Percentiles rank a stretch among this genome's conserved stretches.
These are phyloP conservation scores for Ceratotherium simum DNA, from an alignment of 2,113 vertebrate species.

Conservation along the genomic window DNA sequence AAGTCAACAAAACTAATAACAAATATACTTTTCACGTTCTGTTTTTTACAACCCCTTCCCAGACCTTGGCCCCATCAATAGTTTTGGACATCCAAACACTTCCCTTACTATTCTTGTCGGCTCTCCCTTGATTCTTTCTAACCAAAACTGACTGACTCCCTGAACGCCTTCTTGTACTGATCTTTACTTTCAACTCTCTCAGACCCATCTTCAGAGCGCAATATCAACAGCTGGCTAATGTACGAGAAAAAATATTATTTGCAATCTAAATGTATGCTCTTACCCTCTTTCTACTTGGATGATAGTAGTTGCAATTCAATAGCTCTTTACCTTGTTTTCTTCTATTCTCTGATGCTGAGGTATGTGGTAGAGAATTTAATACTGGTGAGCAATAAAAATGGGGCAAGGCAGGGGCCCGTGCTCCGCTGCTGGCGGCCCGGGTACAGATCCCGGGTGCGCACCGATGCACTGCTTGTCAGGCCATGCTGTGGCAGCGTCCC, in stretches of 20 bases:
- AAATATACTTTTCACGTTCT: not conserved
- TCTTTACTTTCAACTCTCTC: not conserved
- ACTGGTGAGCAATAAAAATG: not conserved
- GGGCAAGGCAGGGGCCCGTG: too few species aligned
- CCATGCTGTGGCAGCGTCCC: too few species aligned
- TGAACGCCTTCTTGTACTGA: not conserved
- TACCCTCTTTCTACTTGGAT: not conserved
- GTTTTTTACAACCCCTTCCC: not conserved
- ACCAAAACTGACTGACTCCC: not conserved
- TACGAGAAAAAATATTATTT: not conserved
- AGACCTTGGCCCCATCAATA: not conserved
- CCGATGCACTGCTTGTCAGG: too few species aligned
- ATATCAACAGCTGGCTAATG: not conserved
- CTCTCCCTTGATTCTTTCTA: not conserved
- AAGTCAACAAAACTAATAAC: not conserved
- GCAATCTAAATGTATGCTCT: not conserved
- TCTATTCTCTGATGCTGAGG: not conserved
- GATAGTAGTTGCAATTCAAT: not conserved
- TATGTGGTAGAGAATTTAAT: not conserved
- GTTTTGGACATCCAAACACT: not conserved
- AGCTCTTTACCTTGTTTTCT: not conserved
- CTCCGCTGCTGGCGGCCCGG: too few species aligned
- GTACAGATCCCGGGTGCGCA: too few species aligned
- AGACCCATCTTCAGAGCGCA: not conserved
- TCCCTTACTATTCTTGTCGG: conserved; percentile 32